Evolutionary conservation across 2,888 invertebrate genomes (phyloP).

Genomic region (Thymelicus lineola): DNA sequence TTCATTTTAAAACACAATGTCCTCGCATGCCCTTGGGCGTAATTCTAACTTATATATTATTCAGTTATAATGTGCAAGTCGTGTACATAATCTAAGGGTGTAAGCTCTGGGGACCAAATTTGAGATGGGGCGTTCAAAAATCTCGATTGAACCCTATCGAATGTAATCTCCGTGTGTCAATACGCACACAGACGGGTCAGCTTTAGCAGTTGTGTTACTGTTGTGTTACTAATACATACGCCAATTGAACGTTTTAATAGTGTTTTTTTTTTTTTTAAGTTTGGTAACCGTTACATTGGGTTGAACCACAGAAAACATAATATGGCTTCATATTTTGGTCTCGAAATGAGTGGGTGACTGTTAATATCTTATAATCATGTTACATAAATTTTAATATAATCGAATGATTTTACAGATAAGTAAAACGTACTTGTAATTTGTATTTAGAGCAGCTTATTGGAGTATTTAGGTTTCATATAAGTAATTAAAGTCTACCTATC

Average conservation of each 20-base stretch:
- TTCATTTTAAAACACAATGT: constrained; percentile 41
- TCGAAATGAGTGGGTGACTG: no score
- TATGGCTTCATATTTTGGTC: no score
- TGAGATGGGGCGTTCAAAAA: constrained; percentile 75
- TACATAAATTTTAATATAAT: no score
- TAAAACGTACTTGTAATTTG: no score
- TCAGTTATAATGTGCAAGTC: constrained; percentile 66
- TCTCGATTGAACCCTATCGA: constrained; percentile 59
- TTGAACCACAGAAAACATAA: no score
- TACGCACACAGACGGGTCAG: constrained; percentile 48
- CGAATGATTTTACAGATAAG: no score
- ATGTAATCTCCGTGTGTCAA: constrained; percentile 45
- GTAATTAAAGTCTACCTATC: no score
- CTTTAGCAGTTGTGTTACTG: constrained; percentile 12
- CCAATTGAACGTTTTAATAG: neutral
- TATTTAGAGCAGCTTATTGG: no score
- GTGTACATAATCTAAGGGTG: constrained; percentile 65
- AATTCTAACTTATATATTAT: constrained; percentile 70
- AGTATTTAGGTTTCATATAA: no score
- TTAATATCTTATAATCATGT: no score
- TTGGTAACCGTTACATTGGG: neutral
- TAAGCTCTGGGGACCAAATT: constrained; percentile 69
- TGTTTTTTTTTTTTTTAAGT: no score
- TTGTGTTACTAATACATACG: neutral
- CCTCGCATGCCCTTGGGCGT: constrained; percentile 54